These are phyloP conservation scores for Eira barbara DNA, from an alignment of 2,113 vertebrate genomes.

Conservation along the genomic window DNA sequence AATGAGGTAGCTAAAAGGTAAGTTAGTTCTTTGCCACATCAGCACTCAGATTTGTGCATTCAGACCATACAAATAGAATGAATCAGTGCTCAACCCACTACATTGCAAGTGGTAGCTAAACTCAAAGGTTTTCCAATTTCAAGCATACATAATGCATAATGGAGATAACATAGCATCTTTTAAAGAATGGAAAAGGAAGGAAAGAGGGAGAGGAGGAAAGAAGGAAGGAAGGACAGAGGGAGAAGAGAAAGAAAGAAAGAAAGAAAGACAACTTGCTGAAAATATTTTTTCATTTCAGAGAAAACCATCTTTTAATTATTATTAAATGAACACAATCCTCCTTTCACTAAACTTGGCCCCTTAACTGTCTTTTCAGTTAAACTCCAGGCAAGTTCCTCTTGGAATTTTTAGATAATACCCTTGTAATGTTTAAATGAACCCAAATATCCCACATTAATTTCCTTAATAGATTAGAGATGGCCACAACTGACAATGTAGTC, in stretches of 20 bases:
- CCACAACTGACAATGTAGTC: neutral
- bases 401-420: neutral
- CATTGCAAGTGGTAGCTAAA: neutral
- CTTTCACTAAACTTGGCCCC: neutral
- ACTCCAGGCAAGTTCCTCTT: neutral
- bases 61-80: neutral
- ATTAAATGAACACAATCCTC: slow-evolving; percentile 5
- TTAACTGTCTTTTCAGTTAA: neutral
- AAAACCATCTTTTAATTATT: slow-evolving; percentile 15
- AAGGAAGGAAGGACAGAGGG: neutral
- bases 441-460: neutral
- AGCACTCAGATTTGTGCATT: neutral
- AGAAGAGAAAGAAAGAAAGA: neutral
- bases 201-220: neutral
- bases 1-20: slow-evolving; percentile 21
- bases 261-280: neutral
- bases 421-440: neutral
- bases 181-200: neutral
- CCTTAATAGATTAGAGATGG: neutral
- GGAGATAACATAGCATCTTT: neutral
- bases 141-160: slow-evolving; percentile 8
- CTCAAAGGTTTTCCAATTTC: slow-evolving; percentile 39
- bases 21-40: neutral
- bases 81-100: neutral
- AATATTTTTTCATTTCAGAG: slow-evolving; percentile 39